Evolutionary conservation across 2,797 vertebrate species (phyloP), one percentile per base, ranked within the genome.

Genomic region (Peromyscus attwateri): DNA sequence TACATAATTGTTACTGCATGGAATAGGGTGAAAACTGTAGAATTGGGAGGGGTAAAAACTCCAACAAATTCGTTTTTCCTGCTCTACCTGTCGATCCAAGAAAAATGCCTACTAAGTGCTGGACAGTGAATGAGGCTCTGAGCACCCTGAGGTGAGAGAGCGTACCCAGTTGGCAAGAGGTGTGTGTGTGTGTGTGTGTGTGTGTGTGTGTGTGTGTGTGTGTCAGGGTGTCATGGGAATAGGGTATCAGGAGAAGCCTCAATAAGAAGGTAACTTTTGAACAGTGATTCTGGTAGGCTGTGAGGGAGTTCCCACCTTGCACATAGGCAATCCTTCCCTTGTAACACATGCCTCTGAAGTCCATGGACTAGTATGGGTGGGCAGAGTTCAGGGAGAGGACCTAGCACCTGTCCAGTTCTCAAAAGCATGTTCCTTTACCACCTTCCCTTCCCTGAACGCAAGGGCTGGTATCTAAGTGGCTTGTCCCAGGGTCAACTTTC

Each of bases 141-240:
- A 62, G 8, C 37, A 70, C 52, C n/a, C 82, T 46, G 37, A 66
- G 14, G 40, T 49, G 43, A 66, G 62, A 79, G 83, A 40, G 89
- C 43, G 55, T 17, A n/a, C 16, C 25, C 43, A 40, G 4, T 6
- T 34, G 31, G 66, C 7, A 81, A 79, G 52, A 49, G 31, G 55
- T 7, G n/a, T 0, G 2, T 25, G 79, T 25, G 73, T 29, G 77
- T 55, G 0, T n/a, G 29, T 76, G 46, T 80, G 55, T 14, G n/a
- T 0, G 2, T 25, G 79, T 25, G 73, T 40, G 0, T 80, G 55
- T 14, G n/a, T 0, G 2, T 25, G 79, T 25, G 73, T 40, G 0
- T 37, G 52, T 21, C 0, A 1, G 2, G 3, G 46, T 17, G 37
- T 12, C 34, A 0, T 60, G 19, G 43, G 3, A 46, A 37, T 8